A percentile compares a stretch with the other conserved stretches of the same genome.
Conservation (phyloP, 2,113 vertebrate species). For the Australoheros scitulus region DNA sequence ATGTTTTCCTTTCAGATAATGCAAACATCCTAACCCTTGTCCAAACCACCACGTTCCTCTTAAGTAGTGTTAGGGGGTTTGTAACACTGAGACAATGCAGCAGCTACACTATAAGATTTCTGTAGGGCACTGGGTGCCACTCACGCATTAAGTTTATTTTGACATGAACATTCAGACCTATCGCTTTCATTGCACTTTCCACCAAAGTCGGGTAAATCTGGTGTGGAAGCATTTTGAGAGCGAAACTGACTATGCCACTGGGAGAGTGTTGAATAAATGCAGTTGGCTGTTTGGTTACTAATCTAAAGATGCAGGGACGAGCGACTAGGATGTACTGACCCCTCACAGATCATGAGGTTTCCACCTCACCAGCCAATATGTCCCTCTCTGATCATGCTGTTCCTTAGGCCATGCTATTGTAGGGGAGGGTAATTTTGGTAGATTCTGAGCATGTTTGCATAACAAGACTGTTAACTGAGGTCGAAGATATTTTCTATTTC, state of each 20-base stretch:
- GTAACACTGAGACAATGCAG: neutral
- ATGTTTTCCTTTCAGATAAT: neutral
- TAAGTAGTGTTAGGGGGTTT: neutral
- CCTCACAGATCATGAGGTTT: constrained; percentile 1
- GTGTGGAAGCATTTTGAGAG: neutral
- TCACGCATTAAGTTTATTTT: constrained; percentile 60
- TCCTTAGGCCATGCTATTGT: neutral
- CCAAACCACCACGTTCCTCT: neutral
- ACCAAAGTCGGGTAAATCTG: constrained; percentile 12
- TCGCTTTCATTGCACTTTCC: constrained; percentile 32
- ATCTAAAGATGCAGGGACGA: neutral
- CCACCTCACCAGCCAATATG: neutral
- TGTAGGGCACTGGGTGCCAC: constrained; percentile 4
- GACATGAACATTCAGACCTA: constrained; percentile 53
- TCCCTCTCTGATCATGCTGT: neutral
- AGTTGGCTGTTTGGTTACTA: neutral
- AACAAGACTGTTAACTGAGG: constrained; percentile 4
- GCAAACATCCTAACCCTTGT: neutral
- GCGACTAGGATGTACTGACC: neutral
- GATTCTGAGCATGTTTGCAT: neutral
- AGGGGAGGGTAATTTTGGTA: neutral
- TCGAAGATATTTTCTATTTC: neutral
- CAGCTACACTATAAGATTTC: constrained; percentile 18
- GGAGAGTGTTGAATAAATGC: neutral
- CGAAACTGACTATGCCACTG: neutral